A percentile compares a stretch with the other conserved stretches of the same genome.
Conservation (phyloP, 2,888 invertebrate genomes). For the Chaetogeoica ovagalla region DNA sequence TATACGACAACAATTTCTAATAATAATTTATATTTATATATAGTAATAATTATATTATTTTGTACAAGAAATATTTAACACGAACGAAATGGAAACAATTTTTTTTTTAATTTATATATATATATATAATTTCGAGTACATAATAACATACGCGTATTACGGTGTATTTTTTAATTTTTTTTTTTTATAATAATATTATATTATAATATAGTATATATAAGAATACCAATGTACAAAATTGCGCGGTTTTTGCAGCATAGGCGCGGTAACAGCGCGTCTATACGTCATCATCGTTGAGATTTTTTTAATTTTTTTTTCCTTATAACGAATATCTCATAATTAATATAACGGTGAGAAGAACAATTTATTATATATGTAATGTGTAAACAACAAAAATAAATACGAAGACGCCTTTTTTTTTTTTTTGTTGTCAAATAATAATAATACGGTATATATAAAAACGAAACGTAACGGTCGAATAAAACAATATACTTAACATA, state of each 20-base stretch:
- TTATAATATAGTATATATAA: constrained; percentile 7
- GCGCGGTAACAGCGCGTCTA: neutral
- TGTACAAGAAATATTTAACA: constrained; percentile 38
- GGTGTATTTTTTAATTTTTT: neutral
- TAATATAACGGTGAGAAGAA: neutral
- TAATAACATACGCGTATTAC: neutral
- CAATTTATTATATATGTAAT: neutral
- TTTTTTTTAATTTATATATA: neutral
- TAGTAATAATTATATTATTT: constrained; percentile 30
- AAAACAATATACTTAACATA: constrained; percentile 11
- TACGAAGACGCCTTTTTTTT: too few relatives aligned
- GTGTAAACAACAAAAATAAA: neutral
- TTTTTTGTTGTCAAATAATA: too few relatives aligned
- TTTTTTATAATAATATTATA: too few relatives aligned
- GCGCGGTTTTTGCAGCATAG: neutral
- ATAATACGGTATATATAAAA: neutral
- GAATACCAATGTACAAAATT: neutral
- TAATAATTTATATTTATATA: constrained; percentile 28
- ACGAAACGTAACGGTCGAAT: constrained; percentile 15
- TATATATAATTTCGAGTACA: neutral
- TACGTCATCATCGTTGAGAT: neutral
- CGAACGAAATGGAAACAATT: constrained; percentile 28
- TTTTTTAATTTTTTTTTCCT: too few relatives aligned
- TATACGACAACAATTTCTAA: constrained; percentile 50
- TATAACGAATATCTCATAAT: neutral